Base-by-base conservation (phyloP, 2,888 invertebrate genomes). In the Aleiodes alternator region DNA sequence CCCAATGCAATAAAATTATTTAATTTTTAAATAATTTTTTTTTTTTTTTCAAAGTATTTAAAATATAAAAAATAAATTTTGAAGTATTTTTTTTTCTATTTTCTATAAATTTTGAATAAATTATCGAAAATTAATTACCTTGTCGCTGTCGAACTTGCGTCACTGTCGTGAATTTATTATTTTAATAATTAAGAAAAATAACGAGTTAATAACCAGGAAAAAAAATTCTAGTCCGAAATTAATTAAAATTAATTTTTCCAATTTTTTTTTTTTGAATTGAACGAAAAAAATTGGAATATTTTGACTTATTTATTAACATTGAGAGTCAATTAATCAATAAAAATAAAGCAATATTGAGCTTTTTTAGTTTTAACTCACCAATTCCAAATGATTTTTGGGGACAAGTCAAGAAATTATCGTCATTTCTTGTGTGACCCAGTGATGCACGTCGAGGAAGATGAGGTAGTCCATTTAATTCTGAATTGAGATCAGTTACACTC, bases 361-460 rank as follows among this genome's bases (percentile, higher is more conserved):
- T 23, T 23, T 23, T 23, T 1, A 2, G 1, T 23, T 23, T 23
- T 1, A 61, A 66, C 94, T 92, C 92, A 96, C 96, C 96, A 84
- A 96, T 92, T 90, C 96, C 96, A 88, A 96, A 96, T 4, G 95
- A 94, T 90, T 96, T 96, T 69, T 94, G 92, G 34, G 94, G 93
- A 31, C 92, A 90, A 31, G 91, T 86, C 50, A 92, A 88, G 78
- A 87, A 85, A 79, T 84, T 87, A 80, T 90, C 90, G 68, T 87
- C 90, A 83, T 84, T 86, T 69, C 87, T 87, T 56, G 85, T 70
- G 72, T 87, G 87, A 14, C 87, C 86, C 3, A 84, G 79, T 4
- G 87, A 87, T 12, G 88, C 83, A 38, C 88, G 83, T 7, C 88
- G 81, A 3, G 85, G 80, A 78, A 87, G 85, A 78, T 88, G 85